These are phyloP conservation scores for Anthoscopus minutus DNA, from an alignment of 2,113 vertebrate species.

Conservation along the genomic window DNA sequence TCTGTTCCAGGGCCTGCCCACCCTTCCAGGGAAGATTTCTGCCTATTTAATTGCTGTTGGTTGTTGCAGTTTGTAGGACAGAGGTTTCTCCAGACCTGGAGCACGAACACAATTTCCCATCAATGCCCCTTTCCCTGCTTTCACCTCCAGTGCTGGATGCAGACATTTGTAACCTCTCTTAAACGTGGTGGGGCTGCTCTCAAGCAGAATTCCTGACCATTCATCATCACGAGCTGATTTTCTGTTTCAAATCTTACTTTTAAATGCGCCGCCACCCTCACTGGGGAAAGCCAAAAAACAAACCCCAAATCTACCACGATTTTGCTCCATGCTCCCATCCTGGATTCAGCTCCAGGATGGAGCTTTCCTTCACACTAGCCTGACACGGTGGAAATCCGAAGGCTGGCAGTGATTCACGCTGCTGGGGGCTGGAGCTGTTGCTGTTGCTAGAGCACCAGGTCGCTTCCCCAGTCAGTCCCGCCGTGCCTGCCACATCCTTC, in stretches of 20 bases:
- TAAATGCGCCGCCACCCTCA: neutral
- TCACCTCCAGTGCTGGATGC: neutral
- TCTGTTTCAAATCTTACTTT: neutral
- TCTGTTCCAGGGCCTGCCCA: neutral
- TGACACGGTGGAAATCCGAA: conserved; percentile 16
- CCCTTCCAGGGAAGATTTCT: neutral
- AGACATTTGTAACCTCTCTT: no score
- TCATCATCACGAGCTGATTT: neutral
- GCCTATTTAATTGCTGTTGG: neutral
- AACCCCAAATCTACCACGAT: neutral
- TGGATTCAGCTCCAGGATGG: neutral
- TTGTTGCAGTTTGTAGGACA: neutral
- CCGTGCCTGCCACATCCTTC: neutral
- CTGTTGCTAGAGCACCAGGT: neutral
- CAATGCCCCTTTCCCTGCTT: neutral
- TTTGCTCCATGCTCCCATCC: neutral
- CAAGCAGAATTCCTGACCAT: neutral
- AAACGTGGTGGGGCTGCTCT: neutral
- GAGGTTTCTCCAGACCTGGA: neutral
- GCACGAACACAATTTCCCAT: neutral
- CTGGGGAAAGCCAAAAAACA: neutral
- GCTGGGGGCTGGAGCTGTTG: neutral
- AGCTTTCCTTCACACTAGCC: neutral
- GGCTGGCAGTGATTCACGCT: neutral
- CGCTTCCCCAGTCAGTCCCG: neutral